phyloP scores from a whole-genome alignment of 1,140 invertebrate genomes.

The Sminthurinus signatus region DNA sequence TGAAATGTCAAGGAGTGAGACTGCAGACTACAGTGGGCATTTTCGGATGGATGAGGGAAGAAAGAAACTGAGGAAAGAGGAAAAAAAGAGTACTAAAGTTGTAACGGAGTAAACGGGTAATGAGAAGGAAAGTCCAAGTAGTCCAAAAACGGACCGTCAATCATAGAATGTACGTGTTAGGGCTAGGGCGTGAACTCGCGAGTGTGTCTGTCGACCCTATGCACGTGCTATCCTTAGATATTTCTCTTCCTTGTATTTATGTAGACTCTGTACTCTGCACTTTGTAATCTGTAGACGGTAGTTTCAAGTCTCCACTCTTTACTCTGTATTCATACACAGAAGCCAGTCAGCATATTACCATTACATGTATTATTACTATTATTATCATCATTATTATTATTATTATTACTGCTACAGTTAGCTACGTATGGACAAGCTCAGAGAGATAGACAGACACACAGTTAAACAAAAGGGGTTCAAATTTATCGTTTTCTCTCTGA shows the following conservation, averaged over 20 bases:
- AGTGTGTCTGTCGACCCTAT: conserved; percentile 25
- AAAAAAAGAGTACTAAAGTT: neutral
- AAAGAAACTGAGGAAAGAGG: neutral
- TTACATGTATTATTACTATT: too few species aligned
- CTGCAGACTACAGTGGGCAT: too few species aligned
- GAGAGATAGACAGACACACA: neutral
- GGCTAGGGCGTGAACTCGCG: conserved; percentile 14
- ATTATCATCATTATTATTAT: too few species aligned
- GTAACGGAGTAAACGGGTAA: neutral
- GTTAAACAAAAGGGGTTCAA: conserved; percentile 21
- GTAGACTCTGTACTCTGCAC: neutral
- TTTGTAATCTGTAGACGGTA: too few species aligned
- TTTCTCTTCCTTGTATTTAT: neutral
- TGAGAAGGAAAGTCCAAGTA: neutral
- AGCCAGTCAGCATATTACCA: neutral
- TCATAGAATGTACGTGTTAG: too few species aligned
- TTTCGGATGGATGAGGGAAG: neutral
- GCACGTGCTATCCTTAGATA: conserved; percentile 20
- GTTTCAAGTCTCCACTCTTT: too few species aligned
- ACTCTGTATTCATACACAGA: neutral
- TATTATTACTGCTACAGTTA: neutral
- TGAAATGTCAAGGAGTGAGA: too few species aligned
- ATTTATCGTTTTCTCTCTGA: conserved; percentile 29
- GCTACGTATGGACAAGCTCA: neutral
- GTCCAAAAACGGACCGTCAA: conserved; percentile 15